Conservation (phyloP, 2,888 invertebrate species). For the Microdon myrmicae region DNA sequence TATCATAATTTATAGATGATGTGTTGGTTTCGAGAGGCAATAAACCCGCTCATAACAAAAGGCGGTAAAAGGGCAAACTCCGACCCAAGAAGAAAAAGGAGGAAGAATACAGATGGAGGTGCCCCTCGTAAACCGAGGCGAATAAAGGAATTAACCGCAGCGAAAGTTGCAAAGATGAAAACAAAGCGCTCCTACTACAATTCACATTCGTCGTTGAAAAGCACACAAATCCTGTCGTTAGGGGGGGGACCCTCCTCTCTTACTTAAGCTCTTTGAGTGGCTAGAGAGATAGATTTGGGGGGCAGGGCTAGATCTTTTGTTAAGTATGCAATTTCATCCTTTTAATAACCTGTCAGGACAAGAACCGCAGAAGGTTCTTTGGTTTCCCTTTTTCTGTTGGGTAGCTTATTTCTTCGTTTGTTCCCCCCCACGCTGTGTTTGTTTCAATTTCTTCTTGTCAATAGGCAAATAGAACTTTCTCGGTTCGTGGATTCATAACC, state of each 20-base stretch:
- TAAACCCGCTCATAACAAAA: conserved; percentile 25
- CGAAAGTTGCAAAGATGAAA: conserved; percentile 5
- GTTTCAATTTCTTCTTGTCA: conserved; percentile 20
- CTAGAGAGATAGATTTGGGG: neutral
- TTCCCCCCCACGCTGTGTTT: too few species aligned
- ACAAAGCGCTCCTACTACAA: conserved; percentile 26
- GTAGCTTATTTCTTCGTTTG: too few species aligned
- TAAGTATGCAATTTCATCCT: conserved; percentile 41
- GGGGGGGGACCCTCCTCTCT: conserved; percentile 6
- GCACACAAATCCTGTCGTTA: conserved; percentile 26
- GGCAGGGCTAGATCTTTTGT: conserved; percentile 6
- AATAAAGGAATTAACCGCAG: conserved; percentile 24
- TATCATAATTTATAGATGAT: conserved; percentile 51
- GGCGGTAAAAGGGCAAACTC: conserved; percentile 23
- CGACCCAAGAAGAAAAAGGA: too few species aligned
- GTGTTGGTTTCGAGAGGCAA: conserved; percentile 39
- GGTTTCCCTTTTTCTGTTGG: neutral
- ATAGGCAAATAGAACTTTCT: conserved; percentile 36
- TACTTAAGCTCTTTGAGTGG: too few species aligned
- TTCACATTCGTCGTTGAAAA: conserved; percentile 19
- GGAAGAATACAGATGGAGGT: conserved; percentile 19
- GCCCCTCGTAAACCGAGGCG: conserved; percentile 11
- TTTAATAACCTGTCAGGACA: conserved; percentile 44
- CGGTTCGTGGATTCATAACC: neutral
- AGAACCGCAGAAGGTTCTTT: conserved; percentile 30